Evolutionary conservation across 2,797 vertebrate species (phyloP).

Genomic region (Neosilurus mollespiculum): DNA sequence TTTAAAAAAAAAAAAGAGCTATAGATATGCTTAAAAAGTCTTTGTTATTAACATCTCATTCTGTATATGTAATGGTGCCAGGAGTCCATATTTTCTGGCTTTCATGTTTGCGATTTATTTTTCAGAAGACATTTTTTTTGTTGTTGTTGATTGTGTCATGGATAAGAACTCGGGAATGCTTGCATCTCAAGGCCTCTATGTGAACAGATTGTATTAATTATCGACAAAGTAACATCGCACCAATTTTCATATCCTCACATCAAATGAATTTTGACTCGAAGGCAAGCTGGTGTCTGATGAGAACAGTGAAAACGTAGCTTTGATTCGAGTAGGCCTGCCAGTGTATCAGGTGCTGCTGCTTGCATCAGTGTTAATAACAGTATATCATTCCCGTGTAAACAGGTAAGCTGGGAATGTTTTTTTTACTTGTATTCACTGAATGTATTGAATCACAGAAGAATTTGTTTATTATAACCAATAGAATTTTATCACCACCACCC

Average conservation of each 20-base stretch:
- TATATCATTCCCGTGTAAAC: constrained; percentile 66
- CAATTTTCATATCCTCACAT: constrained; percentile 14
- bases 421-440: constrained; percentile 96
- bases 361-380: constrained; percentile 43
- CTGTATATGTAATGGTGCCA: constrained; percentile 38
- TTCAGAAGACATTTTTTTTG: not conserved
- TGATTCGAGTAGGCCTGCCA: constrained; percentile 39
- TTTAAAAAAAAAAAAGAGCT: constrained; percentile 16
- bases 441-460: constrained; percentile 90
- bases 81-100: constrained; percentile 16
- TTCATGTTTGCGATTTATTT: constrained; percentile 25
- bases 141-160: not conserved
- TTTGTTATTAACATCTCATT: constrained; percentile 35
- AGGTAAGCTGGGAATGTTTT: constrained; percentile 46
- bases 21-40: constrained; percentile 38
- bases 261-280: constrained; percentile 15
- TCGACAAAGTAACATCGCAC: constrained; percentile 3
- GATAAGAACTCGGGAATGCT: constrained; percentile 25
- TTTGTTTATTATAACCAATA: constrained; percentile 79
- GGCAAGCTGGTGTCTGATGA: constrained; percentile 34
- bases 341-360: constrained; percentile 41
- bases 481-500: constrained; percentile 83
- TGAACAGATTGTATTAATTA: constrained; percentile 31
- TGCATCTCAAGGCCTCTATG: constrained; percentile 12
- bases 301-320: constrained; percentile 23